Base-by-base conservation (phyloP, 37 sponge, comb jelly and placozoan genomes). In the Mnemiopsis leidyi region DNA sequence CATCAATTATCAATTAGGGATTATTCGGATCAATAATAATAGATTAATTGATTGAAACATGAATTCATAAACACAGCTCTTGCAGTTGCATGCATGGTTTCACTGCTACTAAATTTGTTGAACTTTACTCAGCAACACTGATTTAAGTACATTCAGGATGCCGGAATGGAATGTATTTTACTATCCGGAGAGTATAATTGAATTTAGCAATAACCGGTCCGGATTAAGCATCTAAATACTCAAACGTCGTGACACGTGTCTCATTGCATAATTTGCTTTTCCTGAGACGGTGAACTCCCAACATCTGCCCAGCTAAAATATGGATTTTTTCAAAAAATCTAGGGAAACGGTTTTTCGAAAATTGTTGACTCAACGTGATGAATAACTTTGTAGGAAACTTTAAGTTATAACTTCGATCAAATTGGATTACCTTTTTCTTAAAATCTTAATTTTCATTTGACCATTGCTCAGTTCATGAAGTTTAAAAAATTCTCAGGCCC, bases 401-500 rank as follows among this genome's bases (percentile, higher is more conserved):
- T n/a, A n/a, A n/a, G n/a, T n/a, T n/a, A n/a, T n/a, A n/a, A n/a
- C n/a, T n/a, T n/a, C n/a, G n/a, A n/a, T n/a, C n/a, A n/a, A n/a
- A n/a, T n/a, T n/a, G n/a, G n/a, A n/a, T n/a, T n/a, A n/a, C n/a
- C n/a, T n/a, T n/a, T n/a, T n/a, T n/a, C n/a, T n/a, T n/a, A n/a
- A n/a, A n/a, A n/a, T n/a, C n/a, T n/a, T n/a, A n/a, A n/a, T n/a
- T n/a, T n/a, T n/a, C n/a, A n/a, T n/a, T n/a, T n/a, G n/a, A n/a
- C n/a, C n/a, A n/a, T n/a, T n/a, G n/a, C n/a, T n/a, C n/a, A n/a
- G n/a, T n/a, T n/a, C n/a, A n/a, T n/a, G n/a, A n/a, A n/a, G n/a
- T n/a, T n/a, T n/a, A n/a, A n/a, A 21, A 20, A 67, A 67, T 73
- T 30, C 23, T 39, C 90, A 85, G 90, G 90, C 90, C 48, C 90